Evolutionary conservation across 2,888 invertebrate genomes (phyloP).

Genomic region (Andrena chrysosceles): DNA sequence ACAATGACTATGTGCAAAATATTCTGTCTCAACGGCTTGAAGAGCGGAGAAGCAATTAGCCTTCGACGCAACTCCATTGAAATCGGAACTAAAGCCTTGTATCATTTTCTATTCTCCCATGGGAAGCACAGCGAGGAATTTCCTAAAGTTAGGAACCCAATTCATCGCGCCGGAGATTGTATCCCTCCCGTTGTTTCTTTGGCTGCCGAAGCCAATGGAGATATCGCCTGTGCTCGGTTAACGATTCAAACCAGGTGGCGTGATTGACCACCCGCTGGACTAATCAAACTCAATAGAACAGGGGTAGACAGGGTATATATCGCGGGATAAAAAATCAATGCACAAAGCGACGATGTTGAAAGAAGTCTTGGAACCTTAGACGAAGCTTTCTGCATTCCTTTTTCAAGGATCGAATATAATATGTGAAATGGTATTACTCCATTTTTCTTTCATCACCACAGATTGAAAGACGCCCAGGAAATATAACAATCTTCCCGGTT

Average conservation of each 20-base stretch:
- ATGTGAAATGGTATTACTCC: not conserved
- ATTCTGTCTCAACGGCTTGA: not conserved
- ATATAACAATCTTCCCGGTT: no score
- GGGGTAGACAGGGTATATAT: conserved; percentile 25
- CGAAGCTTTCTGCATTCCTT: not conserved
- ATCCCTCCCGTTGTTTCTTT: conserved; percentile 3
- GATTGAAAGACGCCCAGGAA: no score
- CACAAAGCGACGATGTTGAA: not conserved
- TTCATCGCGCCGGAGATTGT: not conserved
- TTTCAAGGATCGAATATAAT: not conserved
- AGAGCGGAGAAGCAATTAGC: not conserved
- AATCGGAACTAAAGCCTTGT: no score
- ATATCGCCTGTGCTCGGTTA: conserved; percentile 63
- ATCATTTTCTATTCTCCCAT: no score
- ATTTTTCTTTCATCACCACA: no score
- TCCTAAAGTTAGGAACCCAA: not conserved
- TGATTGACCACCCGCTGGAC: conserved; percentile 71
- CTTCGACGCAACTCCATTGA: not conserved
- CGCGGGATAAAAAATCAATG: conserved; percentile 36
- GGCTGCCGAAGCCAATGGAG: conserved; percentile 60
- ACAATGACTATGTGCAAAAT: not conserved
- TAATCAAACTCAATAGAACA: conserved; percentile 66
- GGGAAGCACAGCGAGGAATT: no score
- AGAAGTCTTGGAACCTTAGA: not conserved
- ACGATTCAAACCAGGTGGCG: conserved; percentile 75